These are phyloP conservation scores for Synergus itoensis DNA, from an alignment of 2,888 invertebrate species.

Conservation along the genomic window DNA sequence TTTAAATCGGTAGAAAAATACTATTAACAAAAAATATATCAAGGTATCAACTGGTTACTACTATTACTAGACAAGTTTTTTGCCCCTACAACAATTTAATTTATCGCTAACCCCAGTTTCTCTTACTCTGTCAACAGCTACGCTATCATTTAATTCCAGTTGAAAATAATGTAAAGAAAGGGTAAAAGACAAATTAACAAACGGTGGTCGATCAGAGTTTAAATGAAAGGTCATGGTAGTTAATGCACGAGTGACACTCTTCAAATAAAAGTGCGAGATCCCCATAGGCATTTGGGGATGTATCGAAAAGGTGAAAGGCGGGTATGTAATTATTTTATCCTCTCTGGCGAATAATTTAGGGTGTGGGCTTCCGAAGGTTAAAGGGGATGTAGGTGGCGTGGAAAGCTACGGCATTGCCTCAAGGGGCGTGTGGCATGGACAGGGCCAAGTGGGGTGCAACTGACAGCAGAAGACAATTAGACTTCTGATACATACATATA, in stretches of 20 bases:
- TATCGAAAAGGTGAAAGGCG: slow-evolving; percentile 67
- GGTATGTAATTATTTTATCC: slow-evolving; percentile 77
- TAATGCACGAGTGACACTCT: slow-evolving; percentile 65
- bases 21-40: too few species aligned
- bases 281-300: slow-evolving; percentile 51
- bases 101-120: too few species aligned
- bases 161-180: neutral
- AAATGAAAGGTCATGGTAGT: slow-evolving; percentile 52
- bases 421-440: slow-evolving; percentile 76
- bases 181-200: slow-evolving; percentile 18
- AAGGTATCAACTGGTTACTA: too few species aligned
- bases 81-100: too few species aligned
- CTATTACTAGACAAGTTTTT: too few species aligned
- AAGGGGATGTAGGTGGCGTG: slow-evolving; percentile 61
- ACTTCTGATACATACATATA: slow-evolving; percentile 75
- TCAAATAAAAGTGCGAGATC: slow-evolving; percentile 62
- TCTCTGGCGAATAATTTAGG: slow-evolving; percentile 76
- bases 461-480: slow-evolving; percentile 78
- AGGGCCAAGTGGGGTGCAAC: slow-evolving; percentile 76
- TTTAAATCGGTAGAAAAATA: too few species aligned
- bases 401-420: slow-evolving; percentile 64
- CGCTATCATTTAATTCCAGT: neutral
- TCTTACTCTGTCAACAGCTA: too few species aligned
- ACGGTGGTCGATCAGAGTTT: neutral
- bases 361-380: slow-evolving; percentile 64